Conservation (phyloP, 2,797 vertebrate species). For the Sebastes oblongus region DNA sequence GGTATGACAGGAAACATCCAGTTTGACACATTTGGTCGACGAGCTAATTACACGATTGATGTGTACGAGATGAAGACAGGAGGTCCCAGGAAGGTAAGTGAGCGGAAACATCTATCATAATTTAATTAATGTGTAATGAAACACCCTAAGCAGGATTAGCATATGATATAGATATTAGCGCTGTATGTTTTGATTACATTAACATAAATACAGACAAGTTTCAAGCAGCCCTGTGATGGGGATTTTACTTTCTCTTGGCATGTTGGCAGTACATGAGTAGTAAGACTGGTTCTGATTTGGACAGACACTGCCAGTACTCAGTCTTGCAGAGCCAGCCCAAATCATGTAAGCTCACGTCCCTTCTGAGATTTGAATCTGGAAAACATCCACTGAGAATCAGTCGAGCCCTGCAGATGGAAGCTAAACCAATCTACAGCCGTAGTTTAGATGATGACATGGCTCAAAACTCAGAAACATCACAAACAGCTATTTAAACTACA, state of each 20-base stretch:
- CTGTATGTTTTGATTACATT: not conserved
- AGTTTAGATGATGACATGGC: not conserved
- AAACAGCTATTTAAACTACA: not conserved
- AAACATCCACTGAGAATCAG: slow-evolving; percentile 24
- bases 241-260: slow-evolving; percentile 13
- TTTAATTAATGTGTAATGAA: slow-evolving; percentile 17
- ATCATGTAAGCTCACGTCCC: slow-evolving; percentile 9
- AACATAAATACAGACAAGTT: not conserved
- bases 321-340: slow-evolving; percentile 35
- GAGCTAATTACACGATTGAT: slow-evolving; percentile 97
- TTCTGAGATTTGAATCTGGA: slow-evolving; percentile 32
- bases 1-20: slow-evolving; percentile 99
- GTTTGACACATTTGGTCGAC: slow-evolving; percentile 95
- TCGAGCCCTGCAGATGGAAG: slow-evolving; percentile 21
- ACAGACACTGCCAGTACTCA: slow-evolving; percentile 18
- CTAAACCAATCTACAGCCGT: not conserved
- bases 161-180: not conserved
- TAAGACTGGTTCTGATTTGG: slow-evolving; percentile 18
- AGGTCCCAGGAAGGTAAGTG: slow-evolving; percentile 91
- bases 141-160: slow-evolving; percentile 1
- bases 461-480: not conserved
- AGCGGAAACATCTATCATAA: slow-evolving; percentile 14
- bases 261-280: slow-evolving; percentile 5
- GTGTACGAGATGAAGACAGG: slow-evolving; percentile 94
- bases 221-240: not conserved